Conservation (phyloP, 2,113 vertebrate species). For the Clarias batrachus region DNA sequence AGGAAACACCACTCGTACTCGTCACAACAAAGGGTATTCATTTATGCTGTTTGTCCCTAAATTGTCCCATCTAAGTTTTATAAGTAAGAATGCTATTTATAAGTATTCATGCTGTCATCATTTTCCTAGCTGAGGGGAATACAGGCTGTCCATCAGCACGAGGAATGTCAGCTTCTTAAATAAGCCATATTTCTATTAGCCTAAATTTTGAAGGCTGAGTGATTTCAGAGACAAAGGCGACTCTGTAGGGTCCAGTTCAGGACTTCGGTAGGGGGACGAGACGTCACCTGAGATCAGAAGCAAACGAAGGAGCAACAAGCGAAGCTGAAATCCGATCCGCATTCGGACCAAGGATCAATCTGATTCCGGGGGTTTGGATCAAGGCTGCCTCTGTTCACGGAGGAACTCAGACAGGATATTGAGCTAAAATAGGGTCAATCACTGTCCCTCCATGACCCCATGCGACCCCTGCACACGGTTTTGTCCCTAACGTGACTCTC, state of each 20-base stretch:
- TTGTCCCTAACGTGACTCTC: slow-evolving; percentile 18
- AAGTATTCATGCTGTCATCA: neutral
- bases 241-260: slow-evolving; percentile 36
- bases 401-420: slow-evolving; percentile 60
- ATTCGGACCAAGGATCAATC: slow-evolving; percentile 38
- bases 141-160: slow-evolving; percentile 54
- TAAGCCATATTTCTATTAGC: slow-evolving; percentile 36
- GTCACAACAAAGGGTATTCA: neutral
- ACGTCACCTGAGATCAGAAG: slow-evolving; percentile 64
- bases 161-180: slow-evolving; percentile 36
- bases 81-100: too few species aligned
- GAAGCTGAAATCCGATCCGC: slow-evolving; percentile 71
- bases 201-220: slow-evolving; percentile 17
- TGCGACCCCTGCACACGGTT: slow-evolving; percentile 10
- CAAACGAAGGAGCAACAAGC: slow-evolving; percentile 67
- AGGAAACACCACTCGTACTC: neutral
- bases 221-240: slow-evolving; percentile 37
- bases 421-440: slow-evolving; percentile 43
- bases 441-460: slow-evolving; percentile 25
- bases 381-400: slow-evolving; percentile 66
- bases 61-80: neutral
- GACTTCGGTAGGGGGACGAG: slow-evolving; percentile 18
- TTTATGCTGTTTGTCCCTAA: neutral
- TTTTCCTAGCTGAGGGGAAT: slow-evolving; percentile 8
- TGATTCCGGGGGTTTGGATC: slow-evolving; percentile 62